Base-by-base conservation (phyloP, 2,888 invertebrate genomes). In the Onthophagus sagittarius region DNA sequence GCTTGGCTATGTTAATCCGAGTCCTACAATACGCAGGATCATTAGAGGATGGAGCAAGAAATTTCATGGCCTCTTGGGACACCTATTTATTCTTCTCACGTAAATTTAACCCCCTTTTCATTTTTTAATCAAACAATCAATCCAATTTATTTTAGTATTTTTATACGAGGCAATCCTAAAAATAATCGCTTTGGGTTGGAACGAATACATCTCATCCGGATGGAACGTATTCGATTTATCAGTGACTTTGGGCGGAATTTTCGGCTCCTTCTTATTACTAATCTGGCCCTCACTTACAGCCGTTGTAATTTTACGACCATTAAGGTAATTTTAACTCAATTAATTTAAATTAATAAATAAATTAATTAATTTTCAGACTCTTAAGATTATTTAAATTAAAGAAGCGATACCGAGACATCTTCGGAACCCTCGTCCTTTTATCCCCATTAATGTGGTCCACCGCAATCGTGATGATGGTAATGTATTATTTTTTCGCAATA, bases 401-500 rank as follows among this genome's bases (percentile, higher is more conserved):
- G 85, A 92, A 93, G 82, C 88, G 94, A 6, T 94, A 93, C 84
- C 89, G 94, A 69, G 94, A 94, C 84, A 93, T 95, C 72, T 92
- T 94, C 83, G 94, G 94, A 32, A 94, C 95, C 0, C 86, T 95
- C 70, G 93, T 94, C 31, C 89, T 95, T 76, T 86, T 96, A 62
- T 90, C 93, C 0, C 93, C 94, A n/a, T 87, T 94, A 15, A 93
- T 96, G 91, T 90, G 92, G 70, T 94, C 94, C 0, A 93, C 95
- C 0, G 92, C 92, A 9, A 90, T 94, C 77, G 94, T 95, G 9
- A 93, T 95, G 90, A 86, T 93, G 72, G 92, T 93, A 78, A 88
- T 95, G 85, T 96, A 95, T 84, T 96, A 94, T 85, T 94, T 94
- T 87, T 96, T 95, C 86, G 94, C 95, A 2, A 93, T 96, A 78